These are phyloP conservation scores for Brachionus rubens DNA, from an alignment of 1,140 invertebrate species.

Conservation along the genomic window DNA sequence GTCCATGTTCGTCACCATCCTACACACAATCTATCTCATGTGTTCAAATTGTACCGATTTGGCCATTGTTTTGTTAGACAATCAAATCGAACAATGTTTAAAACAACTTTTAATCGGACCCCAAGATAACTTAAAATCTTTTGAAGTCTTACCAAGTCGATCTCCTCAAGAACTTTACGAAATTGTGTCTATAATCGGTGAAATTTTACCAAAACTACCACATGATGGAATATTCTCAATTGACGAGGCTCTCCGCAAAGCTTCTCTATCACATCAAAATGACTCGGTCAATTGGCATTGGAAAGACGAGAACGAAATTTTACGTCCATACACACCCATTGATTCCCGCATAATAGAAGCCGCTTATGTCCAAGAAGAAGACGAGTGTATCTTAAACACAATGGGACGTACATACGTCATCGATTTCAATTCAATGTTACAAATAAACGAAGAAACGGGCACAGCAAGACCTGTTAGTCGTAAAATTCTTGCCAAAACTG, in stretches of 20 bases:
- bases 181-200: slow-evolving; percentile 41
- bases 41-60: slow-evolving; percentile 87
- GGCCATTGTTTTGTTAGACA: slow-evolving; percentile 80
- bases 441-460: slow-evolving; percentile 95
- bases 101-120: not conserved
- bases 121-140: not conserved
- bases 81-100: slow-evolving; percentile 54
- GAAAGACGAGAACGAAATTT: slow-evolving; percentile 51
- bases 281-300: slow-evolving; percentile 19
- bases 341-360: slow-evolving; percentile 39
- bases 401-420: slow-evolving; percentile 78
- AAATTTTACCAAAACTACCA: slow-evolving; percentile 30
- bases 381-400: slow-evolving; percentile 15
- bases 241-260: not conserved
- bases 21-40: slow-evolving; percentile 90
- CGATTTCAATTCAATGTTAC: slow-evolving; percentile 93
- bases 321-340: slow-evolving; percentile 36
- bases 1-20: slow-evolving; percentile 88
- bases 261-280: not conserved
- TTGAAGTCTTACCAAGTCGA: not conserved
- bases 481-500: not conserved
- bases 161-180: slow-evolving; percentile 34
- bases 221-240: not conserved
- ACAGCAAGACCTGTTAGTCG: slow-evolving; percentile 84
- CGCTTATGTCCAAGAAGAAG: slow-evolving; percentile 50